Base-by-base conservation (phyloP, 2,797 vertebrate genomes). In the Gymnocypris eckloni region DNA sequence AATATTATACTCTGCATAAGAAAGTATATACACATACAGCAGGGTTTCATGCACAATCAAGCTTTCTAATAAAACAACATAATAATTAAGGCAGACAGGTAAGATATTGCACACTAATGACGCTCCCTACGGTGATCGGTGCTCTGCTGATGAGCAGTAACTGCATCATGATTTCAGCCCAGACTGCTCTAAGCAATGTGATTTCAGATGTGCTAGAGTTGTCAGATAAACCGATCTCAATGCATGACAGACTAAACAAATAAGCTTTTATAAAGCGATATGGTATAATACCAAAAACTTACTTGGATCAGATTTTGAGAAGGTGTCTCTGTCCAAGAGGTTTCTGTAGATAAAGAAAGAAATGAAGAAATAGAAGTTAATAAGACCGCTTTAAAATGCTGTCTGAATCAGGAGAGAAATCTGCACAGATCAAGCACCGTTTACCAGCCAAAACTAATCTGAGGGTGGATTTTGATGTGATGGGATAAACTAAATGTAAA, bases 281-380 rank as follows among this genome's bases (percentile, higher is more conserved):
- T 16, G 56, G 33, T 67, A 50, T 33, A 18, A 71, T 2, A 52
- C 41, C 45, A 45, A 86, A 45, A 69, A 33, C 95, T 97, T 97
- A 99, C 98, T 97, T 77, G 98, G 98, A 93, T 99, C 98, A 64
- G 98, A 99, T 92, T 99, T 99, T 92, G 98, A 99, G 95, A 99
- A 99, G 0, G 98, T 99, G 93, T 99, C 98, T 96, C 97, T 96
- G 93, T 99, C 98, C 94, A 99, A 95, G 90, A 99, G 96, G 93
- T 98, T 98, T 94, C 98, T 99, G 94, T 90, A 48, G 56, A 93
- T 92, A 93, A 90, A 89, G 87, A 93, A 89, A 89, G 48, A 89
- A 87, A n/a, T 69, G 87, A 64, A 87, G 66, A 73, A 41, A 86
- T 48, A 83, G 9, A 25, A 33, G 43, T 45, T 71, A 78, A 10